These are phyloP conservation scores for Mythimna vitellina DNA, from an alignment of 2,888 invertebrate genomes.

Conservation along the genomic window DNA sequence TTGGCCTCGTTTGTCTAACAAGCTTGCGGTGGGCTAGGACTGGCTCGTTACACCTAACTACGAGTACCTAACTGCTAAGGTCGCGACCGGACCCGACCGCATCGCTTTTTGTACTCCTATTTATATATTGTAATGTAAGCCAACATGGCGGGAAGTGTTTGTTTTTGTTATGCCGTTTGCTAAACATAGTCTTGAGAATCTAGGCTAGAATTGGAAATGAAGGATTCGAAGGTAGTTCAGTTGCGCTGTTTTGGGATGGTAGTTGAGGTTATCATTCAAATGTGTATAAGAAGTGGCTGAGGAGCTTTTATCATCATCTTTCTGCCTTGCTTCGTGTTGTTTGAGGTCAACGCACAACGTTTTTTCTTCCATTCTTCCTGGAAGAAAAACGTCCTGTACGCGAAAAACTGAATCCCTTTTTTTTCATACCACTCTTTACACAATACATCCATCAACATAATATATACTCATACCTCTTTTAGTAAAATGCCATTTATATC, in stretches of 20 bases:
- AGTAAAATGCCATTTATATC: no score
- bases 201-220: background rate
- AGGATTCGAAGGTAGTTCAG: background rate
- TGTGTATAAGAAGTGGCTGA: background rate
- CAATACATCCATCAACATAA: no score
- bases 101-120: conserved; percentile 55
- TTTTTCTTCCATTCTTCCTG: no score
- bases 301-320: background rate
- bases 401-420: no score
- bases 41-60: conserved; percentile 62
- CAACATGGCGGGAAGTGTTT: conserved; percentile 36
- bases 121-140: conserved; percentile 56
- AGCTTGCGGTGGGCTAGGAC: conserved; percentile 67
- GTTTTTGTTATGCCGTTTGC: conserved; percentile 45
- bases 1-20: conserved; percentile 68
- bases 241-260: background rate
- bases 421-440: no score
- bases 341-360: no score
- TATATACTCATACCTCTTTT: no score
- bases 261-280: background rate
- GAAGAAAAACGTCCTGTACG: no score
- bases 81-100: conserved; percentile 60
- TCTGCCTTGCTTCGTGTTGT: no score
- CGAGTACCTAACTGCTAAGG: conserved; percentile 60
- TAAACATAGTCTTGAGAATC: conserved; percentile 9